Conservation (phyloP, 1,140 invertebrate species). For the Acromyrmex echinatior region DNA sequence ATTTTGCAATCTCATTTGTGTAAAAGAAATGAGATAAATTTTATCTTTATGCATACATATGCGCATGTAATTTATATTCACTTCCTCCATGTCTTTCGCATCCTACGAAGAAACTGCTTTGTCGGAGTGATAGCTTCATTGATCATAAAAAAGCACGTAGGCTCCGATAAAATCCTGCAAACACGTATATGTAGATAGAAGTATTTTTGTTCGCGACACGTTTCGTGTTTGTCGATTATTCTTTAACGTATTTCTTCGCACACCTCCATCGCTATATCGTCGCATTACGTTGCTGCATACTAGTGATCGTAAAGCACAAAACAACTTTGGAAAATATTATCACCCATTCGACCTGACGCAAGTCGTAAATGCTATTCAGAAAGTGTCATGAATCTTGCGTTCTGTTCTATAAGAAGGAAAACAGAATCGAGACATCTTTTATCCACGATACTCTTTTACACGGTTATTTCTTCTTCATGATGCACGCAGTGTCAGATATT, state of each 20-base stretch:
- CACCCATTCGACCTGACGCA: constrained; percentile 66
- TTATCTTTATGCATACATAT: not conserved
- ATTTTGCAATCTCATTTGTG: constrained; percentile 22
- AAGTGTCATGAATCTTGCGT: constrained; percentile 65
- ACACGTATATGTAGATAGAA: not conserved
- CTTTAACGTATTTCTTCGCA: constrained; percentile 59
- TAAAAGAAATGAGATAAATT: constrained; percentile 43
- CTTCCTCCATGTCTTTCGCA: not conserved
- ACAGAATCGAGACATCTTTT: constrained; percentile 46
- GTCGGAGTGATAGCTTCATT: constrained; percentile 28
- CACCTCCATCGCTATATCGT: not conserved
- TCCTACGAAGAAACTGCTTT: not conserved
- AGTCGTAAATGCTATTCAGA: constrained; percentile 64
- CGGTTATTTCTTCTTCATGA: constrained; percentile 28
- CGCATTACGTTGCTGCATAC: not conserved
- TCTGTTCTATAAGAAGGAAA: constrained; percentile 16
- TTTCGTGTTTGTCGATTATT: constrained; percentile 68
- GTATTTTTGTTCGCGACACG: not conserved
- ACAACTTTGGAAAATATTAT: constrained; percentile 71
- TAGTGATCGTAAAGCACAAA: constrained; percentile 62
- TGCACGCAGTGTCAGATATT: not conserved
- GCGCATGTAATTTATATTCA: constrained; percentile 40
- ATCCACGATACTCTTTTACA: constrained; percentile 8
- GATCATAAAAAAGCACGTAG: constrained; percentile 36
- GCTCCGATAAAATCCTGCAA: not conserved